Percentiles rank a stretch among this genome's conserved stretches.
Conservation (phyloP, 1,140 invertebrate genomes). For the Aphidius gifuensis region DNA sequence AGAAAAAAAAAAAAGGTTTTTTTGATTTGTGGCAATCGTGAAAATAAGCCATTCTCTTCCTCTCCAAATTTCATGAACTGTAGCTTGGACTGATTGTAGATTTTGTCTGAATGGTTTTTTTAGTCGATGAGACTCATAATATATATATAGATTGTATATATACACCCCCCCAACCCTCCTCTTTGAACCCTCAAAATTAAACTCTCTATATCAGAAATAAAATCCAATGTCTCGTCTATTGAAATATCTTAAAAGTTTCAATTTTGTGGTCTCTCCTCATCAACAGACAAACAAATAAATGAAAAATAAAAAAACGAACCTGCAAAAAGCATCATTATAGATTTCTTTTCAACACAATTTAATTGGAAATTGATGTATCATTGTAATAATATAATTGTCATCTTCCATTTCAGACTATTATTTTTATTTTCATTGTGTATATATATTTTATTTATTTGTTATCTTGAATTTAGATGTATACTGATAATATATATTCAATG, state of each 20-base stretch:
- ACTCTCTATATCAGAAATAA: neutral
- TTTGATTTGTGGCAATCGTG: conserved; percentile 17
- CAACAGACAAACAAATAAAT: conserved; percentile 18
- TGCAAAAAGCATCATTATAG: conserved; percentile 14
- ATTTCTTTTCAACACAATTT: conserved; percentile 18
- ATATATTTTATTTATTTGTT: too few species aligned
- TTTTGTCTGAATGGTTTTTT: conserved; percentile 6
- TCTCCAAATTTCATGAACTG: too few species aligned
- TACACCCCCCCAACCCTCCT: neutral
- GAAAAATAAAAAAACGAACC: neutral
- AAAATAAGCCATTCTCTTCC: conserved; percentile 21
- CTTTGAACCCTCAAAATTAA: neutral
- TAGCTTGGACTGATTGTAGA: too few species aligned
- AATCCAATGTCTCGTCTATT: conserved; percentile 25
- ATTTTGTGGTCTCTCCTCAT: conserved; percentile 20
- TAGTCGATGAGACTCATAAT: conserved; percentile 15
- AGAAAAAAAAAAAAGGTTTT: conserved; percentile 6
- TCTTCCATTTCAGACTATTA: too few species aligned
- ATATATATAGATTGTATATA: neutral
- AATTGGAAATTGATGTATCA: conserved; percentile 20
- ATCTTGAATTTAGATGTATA: too few species aligned
- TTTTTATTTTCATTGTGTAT: too few species aligned
- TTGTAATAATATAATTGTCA: neutral
- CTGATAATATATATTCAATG: too few species aligned
- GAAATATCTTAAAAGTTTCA: conserved; percentile 24